Base-by-base conservation (phyloP, 1,140 invertebrate genomes). In the Hormaphis cornu region DNA sequence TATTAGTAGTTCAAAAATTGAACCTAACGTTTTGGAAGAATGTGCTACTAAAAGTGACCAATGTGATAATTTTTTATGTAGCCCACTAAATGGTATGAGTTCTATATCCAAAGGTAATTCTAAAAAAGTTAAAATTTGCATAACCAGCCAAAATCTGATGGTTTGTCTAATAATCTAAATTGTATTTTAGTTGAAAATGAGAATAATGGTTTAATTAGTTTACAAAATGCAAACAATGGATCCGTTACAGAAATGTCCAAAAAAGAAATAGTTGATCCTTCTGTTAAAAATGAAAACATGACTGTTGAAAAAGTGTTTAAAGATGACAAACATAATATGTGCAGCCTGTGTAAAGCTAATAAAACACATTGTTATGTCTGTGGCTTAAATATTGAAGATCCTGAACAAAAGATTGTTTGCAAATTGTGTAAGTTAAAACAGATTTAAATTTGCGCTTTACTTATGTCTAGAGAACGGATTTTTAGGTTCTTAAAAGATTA, bases 391-490 rank as follows among this genome's bases (percentile, higher is more conserved):
- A 66, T 66, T 50, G 44, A 66, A 16, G 42, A 66, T 48, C 4
- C 20, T 50, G 30, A 3, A 48, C 40, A 66, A 66, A 66, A 35
- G n/a, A 48, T 48, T 35, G 26, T n/a, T 22, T 66, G 61, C 35
- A 66, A 66, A 66, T 24, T 66, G 50, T 30, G 61, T 66, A 35
- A 66, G 61, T 48, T 50, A 16, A 54, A 20, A n/a, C n/a, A n/a
- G n/a, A n/a, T n/a, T n/a, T n/a, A n/a, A n/a, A n/a, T n/a, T n/a
- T n/a, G n/a, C n/a, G n/a, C n/a, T n/a, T n/a, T n/a, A n/a, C n/a
- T n/a, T n/a, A n/a, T n/a, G n/a, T n/a, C n/a, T n/a, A n/a, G n/a
- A n/a, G n/a, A n/a, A n/a, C n/a, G n/a, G n/a, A n/a, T n/a, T n/a
- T n/a, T n/a, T n/a, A n/a, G n/a, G n/a, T n/a, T n/a, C n/a, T n/a